These are phyloP conservation scores for Nothocercus julius DNA, from an alignment of 2,113 vertebrate genomes.

Conservation along the genomic window DNA sequence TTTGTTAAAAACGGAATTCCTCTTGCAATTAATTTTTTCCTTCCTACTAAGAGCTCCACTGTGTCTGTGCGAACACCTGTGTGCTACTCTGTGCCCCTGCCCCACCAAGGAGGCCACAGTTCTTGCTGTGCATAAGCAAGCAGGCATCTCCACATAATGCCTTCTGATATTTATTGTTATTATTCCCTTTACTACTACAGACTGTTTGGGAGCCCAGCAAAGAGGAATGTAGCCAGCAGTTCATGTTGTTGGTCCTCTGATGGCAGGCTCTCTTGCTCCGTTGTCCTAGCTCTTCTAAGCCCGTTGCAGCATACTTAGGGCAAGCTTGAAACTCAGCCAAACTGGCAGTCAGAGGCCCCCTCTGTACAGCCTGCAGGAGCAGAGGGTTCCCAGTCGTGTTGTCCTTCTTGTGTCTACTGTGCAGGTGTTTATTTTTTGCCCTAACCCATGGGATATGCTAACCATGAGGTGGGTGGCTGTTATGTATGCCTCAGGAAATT, in stretches of 20 bases:
- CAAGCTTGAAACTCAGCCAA: constrained; percentile 73
- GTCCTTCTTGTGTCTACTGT: constrained; percentile 74
- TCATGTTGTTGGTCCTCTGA: constrained; percentile 10
- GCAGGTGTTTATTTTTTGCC: constrained; percentile 69
- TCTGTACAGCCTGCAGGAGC: constrained; percentile 70
- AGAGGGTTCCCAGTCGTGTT: constrained; percentile 71
- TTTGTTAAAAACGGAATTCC: not conserved
- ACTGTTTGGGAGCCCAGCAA: not conserved
- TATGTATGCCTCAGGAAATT: constrained; percentile 21
- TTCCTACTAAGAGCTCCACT: not conserved
- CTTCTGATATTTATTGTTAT: constrained; percentile 42
- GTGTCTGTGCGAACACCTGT: not conserved
- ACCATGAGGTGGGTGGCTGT: not conserved
- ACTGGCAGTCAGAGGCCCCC: constrained; percentile 73
- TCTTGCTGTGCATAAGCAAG: not conserved
- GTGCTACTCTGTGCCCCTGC: not conserved
- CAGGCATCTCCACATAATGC: not conserved
- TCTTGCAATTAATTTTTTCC: not conserved
- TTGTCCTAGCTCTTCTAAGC: constrained; percentile 55
- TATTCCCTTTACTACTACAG: not conserved
- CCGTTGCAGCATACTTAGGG: constrained; percentile 64
- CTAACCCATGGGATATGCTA: constrained; percentile 41
- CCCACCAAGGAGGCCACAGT: not conserved
- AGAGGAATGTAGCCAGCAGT: constrained; percentile 13
- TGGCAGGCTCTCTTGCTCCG: constrained; percentile 48